Evolutionary conservation across 2,888 invertebrate species (phyloP), one percentile per base, ranked within the genome.

Genomic region (Conops quadrifasciatus): DNA sequence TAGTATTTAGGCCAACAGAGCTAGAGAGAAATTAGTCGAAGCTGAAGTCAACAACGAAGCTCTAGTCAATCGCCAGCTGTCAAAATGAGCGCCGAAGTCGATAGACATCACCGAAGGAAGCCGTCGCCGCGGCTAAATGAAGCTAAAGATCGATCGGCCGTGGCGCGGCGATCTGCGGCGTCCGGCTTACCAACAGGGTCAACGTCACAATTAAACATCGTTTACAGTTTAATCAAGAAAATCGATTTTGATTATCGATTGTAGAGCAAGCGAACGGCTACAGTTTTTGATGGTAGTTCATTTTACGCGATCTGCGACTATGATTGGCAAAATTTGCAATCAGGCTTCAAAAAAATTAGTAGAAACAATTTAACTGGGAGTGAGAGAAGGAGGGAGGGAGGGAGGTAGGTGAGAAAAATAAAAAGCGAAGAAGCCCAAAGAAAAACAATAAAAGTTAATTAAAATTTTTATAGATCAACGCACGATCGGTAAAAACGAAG

Each of bases 381-480:
- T 15, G 0, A 24, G 2, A 28, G 58, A 58, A 58, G 13, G 26
- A 58, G 28, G 2, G 3, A 26, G 11, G 1, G 28, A 28, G 24
- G 28, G 13, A 28, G 28, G 16, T 28, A 15, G 28, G 15, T 24
- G 11, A 58, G 11, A 3, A 56, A 21, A 56, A 11, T 19, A 58
- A 28, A 26, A 58, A 56, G 58, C 24, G 2, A 59, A 59, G 19
- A n/a, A n/a, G n/a, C n/a, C n/a, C 28, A 9, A 59, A 59, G 30
- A 15, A 59, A 30, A 47, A 47, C 24, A 47, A 47, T 26, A 26
- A 56, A 66, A 66, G 43, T 53, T 53, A 66, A 66, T 66, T 66
- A 66, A 66, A 36, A 66, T 30, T 26, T 66, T 66, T 53, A 28
- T 53, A 51, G 66, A 66, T 49, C 66, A 66, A 53, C 43, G 66